These are phyloP conservation scores for Mormyrops boulengeri DNA, from an alignment of 2,797 vertebrate genomes.

Conservation along the genomic window DNA sequence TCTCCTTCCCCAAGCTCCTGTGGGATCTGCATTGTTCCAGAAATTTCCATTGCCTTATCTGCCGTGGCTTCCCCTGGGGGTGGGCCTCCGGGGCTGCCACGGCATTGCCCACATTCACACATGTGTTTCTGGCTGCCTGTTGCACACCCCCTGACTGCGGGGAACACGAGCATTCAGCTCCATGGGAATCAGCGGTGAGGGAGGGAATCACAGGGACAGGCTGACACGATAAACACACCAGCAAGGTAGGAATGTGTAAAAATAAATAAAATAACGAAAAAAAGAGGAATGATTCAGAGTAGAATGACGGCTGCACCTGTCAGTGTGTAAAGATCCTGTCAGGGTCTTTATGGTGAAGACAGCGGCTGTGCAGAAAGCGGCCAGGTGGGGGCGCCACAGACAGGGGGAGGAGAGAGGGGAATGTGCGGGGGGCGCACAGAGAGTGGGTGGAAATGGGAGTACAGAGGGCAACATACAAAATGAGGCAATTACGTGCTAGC, in stretches of 20 bases:
- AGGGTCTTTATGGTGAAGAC: neutral
- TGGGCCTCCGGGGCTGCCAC: neutral
- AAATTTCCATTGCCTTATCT: neutral
- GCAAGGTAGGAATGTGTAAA: neutral
- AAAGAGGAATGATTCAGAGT: neutral
- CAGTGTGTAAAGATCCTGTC: neutral
- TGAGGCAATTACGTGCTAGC: neutral
- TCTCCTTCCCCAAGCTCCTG: neutral
- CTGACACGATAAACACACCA: neutral
- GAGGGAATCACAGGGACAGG: neutral
- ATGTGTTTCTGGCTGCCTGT: neutral
- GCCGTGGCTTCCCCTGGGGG: neutral
- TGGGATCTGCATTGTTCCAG: neutral
- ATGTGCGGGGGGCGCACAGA: slow-evolving; percentile 8
- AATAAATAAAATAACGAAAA: neutral
- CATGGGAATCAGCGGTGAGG: neutral
- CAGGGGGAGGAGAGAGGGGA: neutral
- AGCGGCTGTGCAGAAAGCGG: neutral
- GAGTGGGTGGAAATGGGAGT: neutral
- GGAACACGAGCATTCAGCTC: neutral
- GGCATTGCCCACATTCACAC: neutral
- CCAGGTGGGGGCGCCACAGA: neutral
- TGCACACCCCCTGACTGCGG: neutral
- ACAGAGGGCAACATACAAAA: neutral
- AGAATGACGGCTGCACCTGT: neutral